Conservation (phyloP, 2,888 invertebrate species). For the Sericinus montela region DNA sequence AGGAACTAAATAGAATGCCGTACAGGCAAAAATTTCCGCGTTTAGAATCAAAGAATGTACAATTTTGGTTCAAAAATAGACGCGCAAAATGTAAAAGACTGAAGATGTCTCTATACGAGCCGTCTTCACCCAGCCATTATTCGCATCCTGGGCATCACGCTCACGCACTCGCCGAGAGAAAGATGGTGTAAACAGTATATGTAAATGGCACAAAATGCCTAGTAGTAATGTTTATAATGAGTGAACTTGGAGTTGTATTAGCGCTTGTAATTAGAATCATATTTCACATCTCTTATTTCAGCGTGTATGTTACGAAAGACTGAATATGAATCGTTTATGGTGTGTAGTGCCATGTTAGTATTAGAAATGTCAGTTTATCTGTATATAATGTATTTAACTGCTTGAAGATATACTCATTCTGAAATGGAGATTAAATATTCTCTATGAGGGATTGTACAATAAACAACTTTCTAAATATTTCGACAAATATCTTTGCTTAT, state of each 20-base stretch:
- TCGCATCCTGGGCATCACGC: constrained; percentile 75
- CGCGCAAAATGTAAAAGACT: constrained; percentile 98
- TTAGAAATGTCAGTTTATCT: constrained; percentile 45
- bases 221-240: constrained; percentile 10
- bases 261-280: constrained; percentile 24
- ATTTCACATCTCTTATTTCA: constrained; percentile 31
- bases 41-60: constrained; percentile 99
- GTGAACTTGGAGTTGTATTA: constrained; percentile 20
- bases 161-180: constrained; percentile 75
- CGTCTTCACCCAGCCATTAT: constrained; percentile 82
- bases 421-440: not conserved
- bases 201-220: constrained; percentile 23
- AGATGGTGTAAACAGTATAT: constrained; percentile 38
- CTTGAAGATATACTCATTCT: constrained; percentile 24
- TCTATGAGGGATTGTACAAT: not conserved
- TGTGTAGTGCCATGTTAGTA: constrained; percentile 76
- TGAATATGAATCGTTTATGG: constrained; percentile 67
- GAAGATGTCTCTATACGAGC: constrained; percentile 93
- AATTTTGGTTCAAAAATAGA: constrained; percentile 99
- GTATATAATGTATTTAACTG: constrained; percentile 49
- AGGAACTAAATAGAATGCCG: constrained; percentile 97
- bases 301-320: constrained; percentile 59
- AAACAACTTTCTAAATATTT: not conserved
- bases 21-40: constrained; percentile 99
- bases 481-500: constrained; percentile 3